A percentile compares a stretch with the other conserved stretches of the same genome.
Conservation (phyloP, 2,797 vertebrate genomes). For the Naso thynnoides region DNA sequence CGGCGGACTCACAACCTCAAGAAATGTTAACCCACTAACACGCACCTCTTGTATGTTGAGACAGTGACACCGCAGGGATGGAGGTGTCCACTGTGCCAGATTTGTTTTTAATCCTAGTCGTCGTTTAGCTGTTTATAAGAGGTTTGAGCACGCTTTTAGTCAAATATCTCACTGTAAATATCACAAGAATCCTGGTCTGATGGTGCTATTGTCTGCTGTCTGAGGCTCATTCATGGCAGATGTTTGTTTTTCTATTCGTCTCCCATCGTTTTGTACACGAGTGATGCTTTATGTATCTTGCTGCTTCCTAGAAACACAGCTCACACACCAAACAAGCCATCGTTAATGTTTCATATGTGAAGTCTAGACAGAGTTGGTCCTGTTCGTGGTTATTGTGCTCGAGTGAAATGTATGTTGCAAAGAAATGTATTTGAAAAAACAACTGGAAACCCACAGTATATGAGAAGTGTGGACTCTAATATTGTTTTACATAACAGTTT, state of each 20-base stretch:
- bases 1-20: slow-evolving; percentile 75
- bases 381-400: slow-evolving; percentile 27
- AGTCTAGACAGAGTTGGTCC: slow-evolving; percentile 12
- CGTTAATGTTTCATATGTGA: slow-evolving; percentile 18
- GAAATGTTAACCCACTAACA: slow-evolving; percentile 83
- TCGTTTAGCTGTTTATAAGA: slow-evolving; percentile 31
- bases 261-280: slow-evolving; percentile 52
- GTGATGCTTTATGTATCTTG: slow-evolving; percentile 26
- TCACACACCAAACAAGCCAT: slow-evolving; percentile 6
- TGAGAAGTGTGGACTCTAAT: slow-evolving; percentile 24
- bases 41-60: slow-evolving; percentile 51
- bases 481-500: slow-evolving; percentile 15
- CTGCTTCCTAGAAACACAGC: slow-evolving; percentile 23
- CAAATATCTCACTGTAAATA: slow-evolving; percentile 44
- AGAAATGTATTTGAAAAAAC: slow-evolving; percentile 40
- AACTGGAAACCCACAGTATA: slow-evolving; percentile 19
- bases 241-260: slow-evolving; percentile 55
- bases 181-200: slow-evolving; percentile 35
- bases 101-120: slow-evolving; percentile 37
- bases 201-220: slow-evolving; percentile 67
- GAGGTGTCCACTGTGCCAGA: slow-evolving; percentile 11
- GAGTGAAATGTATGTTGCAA: slow-evolving; percentile 34
- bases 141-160: slow-evolving; percentile 35
- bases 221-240: slow-evolving; percentile 40
- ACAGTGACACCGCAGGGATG: slow-evolving; percentile 59